These are phyloP conservation scores for Alcedo atthis DNA, from an alignment of 2,797 vertebrate genomes.

Conservation along the genomic window DNA sequence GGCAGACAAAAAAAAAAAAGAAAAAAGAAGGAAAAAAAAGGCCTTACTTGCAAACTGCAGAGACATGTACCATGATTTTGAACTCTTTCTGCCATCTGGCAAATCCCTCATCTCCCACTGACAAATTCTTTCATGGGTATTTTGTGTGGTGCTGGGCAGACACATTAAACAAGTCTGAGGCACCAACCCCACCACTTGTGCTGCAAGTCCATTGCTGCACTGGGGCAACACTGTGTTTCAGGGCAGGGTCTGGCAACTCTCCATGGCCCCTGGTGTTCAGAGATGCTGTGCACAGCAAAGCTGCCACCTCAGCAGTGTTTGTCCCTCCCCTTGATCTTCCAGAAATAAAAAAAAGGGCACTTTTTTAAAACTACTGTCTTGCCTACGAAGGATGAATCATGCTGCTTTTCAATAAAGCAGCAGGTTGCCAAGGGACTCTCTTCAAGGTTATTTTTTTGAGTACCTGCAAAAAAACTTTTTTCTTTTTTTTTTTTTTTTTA, in stretches of 20 bases:
- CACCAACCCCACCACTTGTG: not conserved
- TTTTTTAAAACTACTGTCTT: not conserved
- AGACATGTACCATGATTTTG: not conserved
- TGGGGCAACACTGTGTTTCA: not conserved
- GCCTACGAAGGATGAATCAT: constrained; percentile 2
- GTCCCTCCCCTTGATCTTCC: not conserved
- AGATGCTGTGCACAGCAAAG: not conserved
- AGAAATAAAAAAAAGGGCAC: not conserved
- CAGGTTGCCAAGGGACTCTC: not conserved
- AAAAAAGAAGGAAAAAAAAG: not conserved
- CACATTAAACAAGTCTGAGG: not conserved
- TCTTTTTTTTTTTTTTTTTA: not conserved
- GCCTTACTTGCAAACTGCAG: not conserved
- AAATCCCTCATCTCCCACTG: not conserved
- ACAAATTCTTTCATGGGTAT: not conserved
- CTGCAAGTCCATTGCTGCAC: not conserved
- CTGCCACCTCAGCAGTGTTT: not conserved
- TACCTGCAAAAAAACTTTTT: not conserved
- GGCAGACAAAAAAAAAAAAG: not conserved
- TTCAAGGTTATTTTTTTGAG: not conserved
- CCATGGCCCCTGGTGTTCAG: not conserved
- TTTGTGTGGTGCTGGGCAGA: not conserved
- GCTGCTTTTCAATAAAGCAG: not conserved
- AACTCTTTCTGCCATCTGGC: not conserved
- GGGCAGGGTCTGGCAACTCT: not conserved